Evolutionary conservation across 2,797 vertebrate genomes (phyloP).

Genomic region (Gila robusta): DNA sequence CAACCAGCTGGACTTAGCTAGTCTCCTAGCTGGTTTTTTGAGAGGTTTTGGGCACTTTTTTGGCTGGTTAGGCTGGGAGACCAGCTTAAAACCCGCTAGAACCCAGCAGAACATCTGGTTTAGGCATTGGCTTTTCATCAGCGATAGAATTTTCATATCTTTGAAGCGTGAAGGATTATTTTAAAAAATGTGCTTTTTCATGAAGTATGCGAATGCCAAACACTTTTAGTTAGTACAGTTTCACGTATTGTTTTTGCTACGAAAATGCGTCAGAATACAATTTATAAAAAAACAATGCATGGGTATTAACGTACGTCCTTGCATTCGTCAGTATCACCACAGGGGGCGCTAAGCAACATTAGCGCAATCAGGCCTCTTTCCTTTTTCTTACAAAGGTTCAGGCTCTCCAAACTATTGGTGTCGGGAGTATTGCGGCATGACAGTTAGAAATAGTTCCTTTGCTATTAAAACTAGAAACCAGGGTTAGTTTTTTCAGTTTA

Average conservation of each 20-base stretch:
- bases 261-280: neutral
- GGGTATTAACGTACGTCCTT: no score
- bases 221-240: neutral
- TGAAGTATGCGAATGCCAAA: neutral
- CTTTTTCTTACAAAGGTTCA: no score
- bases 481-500: no score
- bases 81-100: neutral
- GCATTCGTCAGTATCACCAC: neutral
- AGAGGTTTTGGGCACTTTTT: neutral
- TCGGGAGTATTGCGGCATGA: no score
- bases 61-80: neutral
- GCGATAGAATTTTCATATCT: neutral
- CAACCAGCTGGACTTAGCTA: neutral
- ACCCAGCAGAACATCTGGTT: neutral
- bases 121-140: neutral
- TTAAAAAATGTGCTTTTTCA: neutral
- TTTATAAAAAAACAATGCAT: neutral
- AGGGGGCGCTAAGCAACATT: neutral
- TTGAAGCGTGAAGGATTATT: neutral
- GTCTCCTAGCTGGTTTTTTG: neutral
- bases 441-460: no score
- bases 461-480: no score
- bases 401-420: no score
- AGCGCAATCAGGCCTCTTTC: neutral
- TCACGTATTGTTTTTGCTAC: neutral